Evolutionary conservation across 2,113 vertebrate species (phyloP).

Genomic region (Nycticryphes semicollaris): DNA sequence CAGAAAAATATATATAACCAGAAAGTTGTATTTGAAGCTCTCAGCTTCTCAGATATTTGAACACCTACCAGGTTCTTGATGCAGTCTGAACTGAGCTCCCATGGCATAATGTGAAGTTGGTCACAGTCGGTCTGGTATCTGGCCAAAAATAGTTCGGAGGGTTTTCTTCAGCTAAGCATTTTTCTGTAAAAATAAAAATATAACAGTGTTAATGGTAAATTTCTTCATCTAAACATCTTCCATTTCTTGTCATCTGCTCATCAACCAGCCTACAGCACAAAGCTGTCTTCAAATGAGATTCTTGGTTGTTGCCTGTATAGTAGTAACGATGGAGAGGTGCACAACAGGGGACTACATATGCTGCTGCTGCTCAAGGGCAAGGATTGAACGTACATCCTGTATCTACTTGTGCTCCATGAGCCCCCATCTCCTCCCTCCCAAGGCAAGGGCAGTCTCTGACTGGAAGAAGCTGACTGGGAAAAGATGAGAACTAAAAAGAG

Average conservation of each 20-base stretch:
- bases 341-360: background rate
- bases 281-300: background rate
- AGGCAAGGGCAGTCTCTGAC: background rate
- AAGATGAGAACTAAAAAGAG: background rate
- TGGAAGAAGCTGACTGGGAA: background rate
- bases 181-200: constrained; percentile 66
- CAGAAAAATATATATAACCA: background rate
- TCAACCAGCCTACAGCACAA: background rate
- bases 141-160: constrained; percentile 83
- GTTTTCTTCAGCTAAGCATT: constrained; percentile 76
- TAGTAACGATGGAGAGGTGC: background rate
- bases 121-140: constrained; percentile 73
- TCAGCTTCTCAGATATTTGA: background rate
- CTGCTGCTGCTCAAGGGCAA: background rate
- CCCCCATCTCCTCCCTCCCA: background rate
- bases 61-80: constrained; percentile 85
- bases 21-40: background rate
- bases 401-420: background rate
- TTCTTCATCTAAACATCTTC: background rate
- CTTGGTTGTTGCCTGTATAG: background rate
- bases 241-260: background rate
- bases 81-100: constrained; percentile 80
- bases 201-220: background rate
- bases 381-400: accelerated
- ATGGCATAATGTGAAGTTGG: constrained; percentile 74